These are phyloP conservation scores for Struthidea cinerea DNA, from an alignment of 2,113 vertebrate genomes.

Conservation along the genomic window DNA sequence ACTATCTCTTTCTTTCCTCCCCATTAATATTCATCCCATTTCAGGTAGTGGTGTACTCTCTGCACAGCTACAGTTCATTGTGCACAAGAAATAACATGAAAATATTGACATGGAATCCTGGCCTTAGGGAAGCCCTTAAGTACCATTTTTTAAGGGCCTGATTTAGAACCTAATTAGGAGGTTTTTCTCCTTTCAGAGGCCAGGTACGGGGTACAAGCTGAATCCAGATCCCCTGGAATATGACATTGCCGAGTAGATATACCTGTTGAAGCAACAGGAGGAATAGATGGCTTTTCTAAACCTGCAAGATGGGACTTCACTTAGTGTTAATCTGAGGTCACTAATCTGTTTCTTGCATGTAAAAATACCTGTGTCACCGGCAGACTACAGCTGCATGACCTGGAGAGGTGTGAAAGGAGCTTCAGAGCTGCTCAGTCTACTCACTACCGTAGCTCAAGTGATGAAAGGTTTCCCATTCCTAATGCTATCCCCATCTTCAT, in stretches of 20 bases:
- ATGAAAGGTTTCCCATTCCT: background rate
- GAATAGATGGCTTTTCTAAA: background rate
- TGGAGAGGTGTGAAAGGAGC: background rate
- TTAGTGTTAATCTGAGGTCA: background rate
- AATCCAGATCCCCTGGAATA: background rate
- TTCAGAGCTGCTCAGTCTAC: background rate
- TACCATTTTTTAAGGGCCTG: background rate
- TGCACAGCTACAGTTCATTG: background rate
- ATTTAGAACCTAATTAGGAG: background rate
- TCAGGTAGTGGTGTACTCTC: background rate
- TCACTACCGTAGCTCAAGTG: background rate
- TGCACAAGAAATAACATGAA: background rate
- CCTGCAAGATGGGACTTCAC: background rate
- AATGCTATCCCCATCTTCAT: background rate
- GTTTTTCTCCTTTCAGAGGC: background rate
- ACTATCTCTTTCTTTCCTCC: background rate
- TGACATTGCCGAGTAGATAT: background rate
- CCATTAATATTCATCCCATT: background rate
- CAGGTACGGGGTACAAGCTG: background rate
- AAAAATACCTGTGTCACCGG: background rate
- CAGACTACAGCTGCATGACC: background rate
- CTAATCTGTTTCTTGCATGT: background rate
- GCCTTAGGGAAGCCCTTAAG: background rate
- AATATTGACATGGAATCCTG: background rate
- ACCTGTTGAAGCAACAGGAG: background rate